Conservation (phyloP, 2,113 vertebrate genomes). For the Otis tarda region DNA sequence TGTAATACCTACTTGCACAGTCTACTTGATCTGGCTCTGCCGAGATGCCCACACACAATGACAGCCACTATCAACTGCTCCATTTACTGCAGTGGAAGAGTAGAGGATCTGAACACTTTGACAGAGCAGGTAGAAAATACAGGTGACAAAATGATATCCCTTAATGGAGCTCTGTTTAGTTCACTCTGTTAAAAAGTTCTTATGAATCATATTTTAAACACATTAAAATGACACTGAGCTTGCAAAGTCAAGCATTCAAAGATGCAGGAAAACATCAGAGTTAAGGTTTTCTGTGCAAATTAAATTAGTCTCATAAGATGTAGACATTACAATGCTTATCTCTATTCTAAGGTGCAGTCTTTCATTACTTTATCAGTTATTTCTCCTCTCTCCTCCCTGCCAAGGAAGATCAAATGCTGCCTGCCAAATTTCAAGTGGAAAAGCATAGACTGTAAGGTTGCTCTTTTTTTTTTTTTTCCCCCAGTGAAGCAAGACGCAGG, state of each 20-base stretch:
- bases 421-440: neutral
- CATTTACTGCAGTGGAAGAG: neutral
- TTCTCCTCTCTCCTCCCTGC: neutral
- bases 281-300: neutral
- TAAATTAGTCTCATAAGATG: neutral
- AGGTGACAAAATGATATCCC: neutral
- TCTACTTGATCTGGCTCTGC: neutral
- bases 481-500: neutral
- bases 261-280: neutral
- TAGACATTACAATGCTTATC: neutral
- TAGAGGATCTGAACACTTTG: neutral
- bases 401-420: neutral
- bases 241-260: neutral
- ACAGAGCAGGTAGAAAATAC: neutral
- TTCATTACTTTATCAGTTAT: neutral
- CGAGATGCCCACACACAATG: fast-evolving
- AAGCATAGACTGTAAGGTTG: neutral
- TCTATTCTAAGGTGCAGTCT: neutral
- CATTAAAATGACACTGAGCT: neutral
- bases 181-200: neutral
- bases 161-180: neutral
- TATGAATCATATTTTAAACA: neutral
- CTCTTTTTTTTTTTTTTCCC: no score
- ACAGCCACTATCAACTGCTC: neutral
- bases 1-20: neutral